Evolutionary conservation across 2,888 invertebrate species (phyloP), one percentile per base, ranked within the genome.

Genomic region (Diloba caeruleocephala): DNA sequence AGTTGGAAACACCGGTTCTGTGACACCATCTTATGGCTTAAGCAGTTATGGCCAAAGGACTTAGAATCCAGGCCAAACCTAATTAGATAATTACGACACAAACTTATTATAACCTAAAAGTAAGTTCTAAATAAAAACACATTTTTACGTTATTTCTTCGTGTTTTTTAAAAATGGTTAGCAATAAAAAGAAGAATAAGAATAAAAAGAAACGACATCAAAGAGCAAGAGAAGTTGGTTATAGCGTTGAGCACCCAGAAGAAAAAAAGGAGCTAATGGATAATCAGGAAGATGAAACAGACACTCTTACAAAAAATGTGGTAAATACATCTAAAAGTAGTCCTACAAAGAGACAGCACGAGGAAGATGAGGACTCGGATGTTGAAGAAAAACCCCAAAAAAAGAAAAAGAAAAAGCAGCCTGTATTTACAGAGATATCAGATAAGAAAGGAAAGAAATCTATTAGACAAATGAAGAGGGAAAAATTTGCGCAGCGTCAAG

Each of bases 381-480:
- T 58, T 25, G 85, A 87, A 61, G 78, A 84, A 21, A 80, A 81
- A 53, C 85, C 85, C 12, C 85, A 76, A 58, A 86, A 69, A 63
- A 87, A 78, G 74, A 90, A 85, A 77, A 92, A 82, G 77, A 92
- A 84, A 76, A 87, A 80, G 70, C 84, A 57, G 65, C 72, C 48
- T 25, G 73, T 71, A 31, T 58, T 70, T 42, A 78, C 76, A 70
- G 93, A 78, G 60, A 77, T 74, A 10, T 56, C 83, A 31, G 86
- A 86, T 2, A 89, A 89, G 64, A 91, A 91, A 62, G 88, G 86
- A 32, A 88, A 94, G 64, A 92, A 94, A 67, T 96, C 96, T 0
- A 95, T 95, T 45, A 92, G 96, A 1, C 94, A 95, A 75, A 88
- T 94, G 70, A 97, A 96, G 79, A 94, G 92, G 61, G 94, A 95